Conservation (phyloP, 2,113 vertebrate genomes). For the Triplophysa dalaica region DNA sequence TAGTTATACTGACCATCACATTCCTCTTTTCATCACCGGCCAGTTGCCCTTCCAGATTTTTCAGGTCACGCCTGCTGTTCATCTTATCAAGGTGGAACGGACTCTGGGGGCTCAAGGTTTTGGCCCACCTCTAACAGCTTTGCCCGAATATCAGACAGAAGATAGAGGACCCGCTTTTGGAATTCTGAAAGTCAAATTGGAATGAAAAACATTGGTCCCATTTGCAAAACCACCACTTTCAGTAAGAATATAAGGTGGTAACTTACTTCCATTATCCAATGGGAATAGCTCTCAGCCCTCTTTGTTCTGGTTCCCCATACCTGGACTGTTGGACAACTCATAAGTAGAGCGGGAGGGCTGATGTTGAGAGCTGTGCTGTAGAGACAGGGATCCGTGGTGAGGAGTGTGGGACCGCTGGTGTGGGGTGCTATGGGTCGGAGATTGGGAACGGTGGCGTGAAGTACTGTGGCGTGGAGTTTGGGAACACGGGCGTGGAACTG, state of each 20-base stretch:
- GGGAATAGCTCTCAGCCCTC: background rate
- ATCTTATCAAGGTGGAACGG: background rate
- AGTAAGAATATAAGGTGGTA: background rate
- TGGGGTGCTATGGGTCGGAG: no score
- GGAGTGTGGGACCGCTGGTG: background rate
- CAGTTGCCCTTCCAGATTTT: constrained; percentile 1
- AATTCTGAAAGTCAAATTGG: background rate
- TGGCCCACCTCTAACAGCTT: background rate
- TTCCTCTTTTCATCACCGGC: background rate
- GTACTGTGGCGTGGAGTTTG: no score
- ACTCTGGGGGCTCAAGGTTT: background rate
- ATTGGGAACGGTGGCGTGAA: no score
- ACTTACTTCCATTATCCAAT: background rate
- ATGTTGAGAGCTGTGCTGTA: background rate
- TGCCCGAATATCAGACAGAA: background rate
- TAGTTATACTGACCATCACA: background rate
- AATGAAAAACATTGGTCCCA: no score
- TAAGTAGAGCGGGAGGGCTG: background rate
- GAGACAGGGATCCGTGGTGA: background rate
- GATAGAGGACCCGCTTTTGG: background rate
- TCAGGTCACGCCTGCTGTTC: background rate
- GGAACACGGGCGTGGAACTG: no score
- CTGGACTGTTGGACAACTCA: background rate
- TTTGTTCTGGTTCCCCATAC: background rate
- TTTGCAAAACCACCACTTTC: background rate